phyloP scores from a whole-genome alignment of 2,113 vertebrate genomes.

The Heptranchias perlo region DNA sequence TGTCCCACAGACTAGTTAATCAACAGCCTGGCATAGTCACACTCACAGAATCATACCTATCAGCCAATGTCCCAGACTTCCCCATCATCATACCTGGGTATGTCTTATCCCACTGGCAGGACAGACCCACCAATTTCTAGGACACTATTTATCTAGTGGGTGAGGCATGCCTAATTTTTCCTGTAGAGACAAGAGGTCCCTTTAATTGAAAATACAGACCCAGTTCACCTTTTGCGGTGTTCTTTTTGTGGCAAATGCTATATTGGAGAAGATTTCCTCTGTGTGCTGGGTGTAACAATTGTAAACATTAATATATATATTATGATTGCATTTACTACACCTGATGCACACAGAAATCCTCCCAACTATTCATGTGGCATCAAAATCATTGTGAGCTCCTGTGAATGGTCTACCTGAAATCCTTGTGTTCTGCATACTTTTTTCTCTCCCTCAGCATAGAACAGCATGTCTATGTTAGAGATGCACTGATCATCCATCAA shows the following conservation, averaged over 20 bases:
- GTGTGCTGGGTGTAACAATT: background rate
- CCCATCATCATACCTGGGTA: background rate
- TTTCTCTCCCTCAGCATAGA: background rate
- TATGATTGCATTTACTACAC: background rate
- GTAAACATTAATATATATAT: background rate
- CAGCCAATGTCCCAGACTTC: background rate
- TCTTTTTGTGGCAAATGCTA: background rate
- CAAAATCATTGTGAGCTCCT: background rate
- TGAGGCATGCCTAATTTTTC: background rate
- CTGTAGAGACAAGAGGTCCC: background rate
- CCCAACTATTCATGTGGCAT: background rate
- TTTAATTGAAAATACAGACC: background rate
- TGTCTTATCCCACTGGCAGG: background rate
- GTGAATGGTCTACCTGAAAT: background rate
- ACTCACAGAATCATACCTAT: background rate
- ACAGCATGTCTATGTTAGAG: background rate
- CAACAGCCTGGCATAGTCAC: background rate
- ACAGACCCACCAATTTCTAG: background rate
- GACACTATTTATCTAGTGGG: background rate
- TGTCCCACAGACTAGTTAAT: background rate
- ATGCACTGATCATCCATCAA: background rate
- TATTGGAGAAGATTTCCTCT: background rate
- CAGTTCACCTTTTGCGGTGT: background rate
- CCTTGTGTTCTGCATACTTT: background rate
- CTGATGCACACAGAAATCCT: background rate